Evolutionary conservation across 2,888 invertebrate species (phyloP).

Genomic region (Nephrotoma guestfalica): DNA sequence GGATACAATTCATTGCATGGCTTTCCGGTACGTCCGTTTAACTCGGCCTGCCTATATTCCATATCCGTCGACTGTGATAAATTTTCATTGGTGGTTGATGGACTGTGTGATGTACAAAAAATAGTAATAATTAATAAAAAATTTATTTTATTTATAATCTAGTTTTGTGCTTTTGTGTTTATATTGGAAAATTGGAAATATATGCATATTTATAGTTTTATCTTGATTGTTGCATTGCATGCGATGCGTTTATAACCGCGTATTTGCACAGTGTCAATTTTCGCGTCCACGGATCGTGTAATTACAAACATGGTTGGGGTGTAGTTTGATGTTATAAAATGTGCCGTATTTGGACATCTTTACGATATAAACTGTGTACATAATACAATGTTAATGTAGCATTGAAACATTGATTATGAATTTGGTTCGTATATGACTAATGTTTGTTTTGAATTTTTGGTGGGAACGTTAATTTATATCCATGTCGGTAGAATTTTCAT

Average conservation of each 20-base stretch:
- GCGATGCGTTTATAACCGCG: not conserved
- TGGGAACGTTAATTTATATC: not conserved
- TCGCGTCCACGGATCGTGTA: not conserved
- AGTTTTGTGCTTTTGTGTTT: not conserved
- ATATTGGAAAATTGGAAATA: not conserved
- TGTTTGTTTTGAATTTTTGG: not conserved
- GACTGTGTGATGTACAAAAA: slow-evolving; percentile 31
- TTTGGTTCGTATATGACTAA: not conserved
- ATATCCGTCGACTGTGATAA: slow-evolving; percentile 50
- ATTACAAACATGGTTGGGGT: not conserved
- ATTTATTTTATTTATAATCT: not conserved
- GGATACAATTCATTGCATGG: slow-evolving; percentile 16
- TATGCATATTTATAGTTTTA: not conserved
- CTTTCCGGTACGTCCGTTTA: slow-evolving; percentile 38
- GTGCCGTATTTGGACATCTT: too few relatives aligned
- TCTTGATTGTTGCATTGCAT: not conserved
- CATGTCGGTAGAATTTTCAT: not conserved
- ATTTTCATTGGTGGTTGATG: slow-evolving; percentile 51
- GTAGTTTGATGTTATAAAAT: too few relatives aligned
- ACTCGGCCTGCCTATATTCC: slow-evolving; percentile 60
- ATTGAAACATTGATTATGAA: not conserved
- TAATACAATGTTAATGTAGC: not conserved
- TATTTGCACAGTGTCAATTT: not conserved
- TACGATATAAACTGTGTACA: not conserved
- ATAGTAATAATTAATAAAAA: too few relatives aligned